Base-by-base conservation (phyloP, 2,888 invertebrate species). In the Lacanobia oleracea region DNA sequence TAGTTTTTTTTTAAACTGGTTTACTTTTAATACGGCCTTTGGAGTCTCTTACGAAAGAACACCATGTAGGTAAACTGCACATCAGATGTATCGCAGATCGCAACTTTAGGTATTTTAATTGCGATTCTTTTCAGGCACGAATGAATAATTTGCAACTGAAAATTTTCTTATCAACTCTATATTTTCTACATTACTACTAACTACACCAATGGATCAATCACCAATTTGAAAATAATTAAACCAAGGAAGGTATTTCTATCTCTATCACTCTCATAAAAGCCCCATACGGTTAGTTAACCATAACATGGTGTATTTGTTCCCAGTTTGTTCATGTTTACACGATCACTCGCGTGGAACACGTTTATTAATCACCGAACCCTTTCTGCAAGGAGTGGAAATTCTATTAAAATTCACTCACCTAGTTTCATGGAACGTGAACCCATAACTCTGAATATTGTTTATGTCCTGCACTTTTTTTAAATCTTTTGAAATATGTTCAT, bases 321-420 rank as follows among this genome's bases (percentile, higher is more conserved):
- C 27, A 62, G 23, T 77, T 76, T 37, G 74, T 67, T 71, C 71
- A 61, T 71, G 60, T 76, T 57, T 40, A 64, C 63, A 53, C 27
- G 66, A 53, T 45, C 50, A 50, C 50, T 81, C 71, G 70, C 67
- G 72, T 70, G 84, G 53, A 75, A 69, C 68, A 48, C 64, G 68
- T 72, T 72, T 75, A 67, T 71, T 79, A 83, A 84, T 82, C 66
- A 77, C 59, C 56, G 37, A 45, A 71, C 68, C 74, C 50, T 81
- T 81, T 80, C 72, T 60, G 59, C 56, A 70, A 79, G 67, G 18
- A 69, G n/a, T 65, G 72, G 66, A 68, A 75, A 79, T 83, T 79
- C 59, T 75, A 82, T 83, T 79, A 74, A 77, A 83, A 76, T 59
- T 81, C 72, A 77, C 67, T 77, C 68, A 64, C 63, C 63, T 63